These are phyloP conservation scores for Petromus typicus DNA, from an alignment of 2,113 vertebrate genomes.

Conservation along the genomic window DNA sequence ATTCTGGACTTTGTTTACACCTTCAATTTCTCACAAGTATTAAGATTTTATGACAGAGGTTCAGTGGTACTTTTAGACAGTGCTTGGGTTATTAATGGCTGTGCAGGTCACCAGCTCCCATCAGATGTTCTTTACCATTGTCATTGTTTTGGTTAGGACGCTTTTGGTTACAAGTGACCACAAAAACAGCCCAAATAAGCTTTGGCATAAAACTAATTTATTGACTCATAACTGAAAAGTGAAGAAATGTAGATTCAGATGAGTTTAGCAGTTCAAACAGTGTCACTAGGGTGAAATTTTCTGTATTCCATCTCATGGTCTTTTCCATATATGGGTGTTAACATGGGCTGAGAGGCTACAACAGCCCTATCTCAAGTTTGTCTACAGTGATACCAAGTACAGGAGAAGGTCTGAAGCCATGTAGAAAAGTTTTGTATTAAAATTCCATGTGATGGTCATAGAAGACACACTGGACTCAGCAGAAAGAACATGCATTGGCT, in stretches of 20 bases:
- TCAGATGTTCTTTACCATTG: neutral
- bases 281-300: neutral
- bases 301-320: neutral
- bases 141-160: neutral
- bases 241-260: neutral
- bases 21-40: neutral
- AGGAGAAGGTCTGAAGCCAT: neutral
- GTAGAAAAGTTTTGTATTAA: conserved; percentile 14
- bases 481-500: neutral
- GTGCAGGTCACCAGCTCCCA: neutral
- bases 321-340: neutral
- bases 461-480: neutral
- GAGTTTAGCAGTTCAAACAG: neutral
- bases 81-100: neutral
- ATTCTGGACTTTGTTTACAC: too few relatives aligned
- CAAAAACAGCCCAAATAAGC: neutral
- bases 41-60: neutral
- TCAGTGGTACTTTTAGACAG: neutral
- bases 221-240: neutral
- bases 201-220: neutral
- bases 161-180: neutral
- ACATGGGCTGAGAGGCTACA: neutral
- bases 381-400: neutral
- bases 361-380: neutral
- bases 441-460: neutral